A percentile compares a stretch with the other conserved stretches of the same genome.
These are phyloP conservation scores for Pogoniulus pusillus DNA, from an alignment of 2,797 vertebrate species.

Conservation along the genomic window DNA sequence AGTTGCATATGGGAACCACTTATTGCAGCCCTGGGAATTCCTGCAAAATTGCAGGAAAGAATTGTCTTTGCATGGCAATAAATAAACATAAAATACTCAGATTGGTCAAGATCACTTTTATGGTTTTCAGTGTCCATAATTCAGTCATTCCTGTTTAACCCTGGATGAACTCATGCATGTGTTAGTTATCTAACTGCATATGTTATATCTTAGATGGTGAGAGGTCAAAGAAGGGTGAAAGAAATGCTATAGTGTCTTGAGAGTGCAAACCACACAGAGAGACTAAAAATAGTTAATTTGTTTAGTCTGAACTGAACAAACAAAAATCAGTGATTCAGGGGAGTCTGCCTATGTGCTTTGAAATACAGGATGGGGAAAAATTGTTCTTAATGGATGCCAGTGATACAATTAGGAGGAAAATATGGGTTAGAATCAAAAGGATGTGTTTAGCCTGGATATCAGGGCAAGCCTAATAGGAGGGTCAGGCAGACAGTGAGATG, in stretches of 20 bases:
- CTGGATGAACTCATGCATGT: conserved; percentile 10
- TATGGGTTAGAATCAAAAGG: neutral
- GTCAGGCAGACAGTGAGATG: conserved; percentile 4
- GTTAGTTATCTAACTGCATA: conserved; percentile 33
- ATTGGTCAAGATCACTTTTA: neutral
- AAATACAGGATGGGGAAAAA: neutral
- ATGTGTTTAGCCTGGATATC: conserved; percentile 18
- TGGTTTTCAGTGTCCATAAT: neutral
- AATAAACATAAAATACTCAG: neutral
- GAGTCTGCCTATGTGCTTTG: neutral
- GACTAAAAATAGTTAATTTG: conserved; percentile 5
- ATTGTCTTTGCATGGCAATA: neutral
- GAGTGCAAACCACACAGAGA: neutral
- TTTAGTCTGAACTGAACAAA: conserved; percentile 30
- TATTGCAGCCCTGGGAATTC: neutral
- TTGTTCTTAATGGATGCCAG: conserved; percentile 1
- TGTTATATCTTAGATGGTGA: conserved; percentile 8
- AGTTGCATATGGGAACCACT: neutral
- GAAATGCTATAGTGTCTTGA: neutral
- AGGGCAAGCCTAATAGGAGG: conserved; percentile 32
- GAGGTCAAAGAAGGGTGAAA: conserved; percentile 39
- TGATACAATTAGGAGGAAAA: conserved; percentile 35
- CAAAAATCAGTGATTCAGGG: conserved; percentile 12
- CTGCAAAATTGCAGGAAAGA: neutral
- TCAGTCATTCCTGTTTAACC: conserved; percentile 29